Evolutionary conservation across 64 coral and sea anemone genomes (phyloP), one percentile per base, ranked within the genome.

Genomic region (Astreopora myriophthalma): DNA sequence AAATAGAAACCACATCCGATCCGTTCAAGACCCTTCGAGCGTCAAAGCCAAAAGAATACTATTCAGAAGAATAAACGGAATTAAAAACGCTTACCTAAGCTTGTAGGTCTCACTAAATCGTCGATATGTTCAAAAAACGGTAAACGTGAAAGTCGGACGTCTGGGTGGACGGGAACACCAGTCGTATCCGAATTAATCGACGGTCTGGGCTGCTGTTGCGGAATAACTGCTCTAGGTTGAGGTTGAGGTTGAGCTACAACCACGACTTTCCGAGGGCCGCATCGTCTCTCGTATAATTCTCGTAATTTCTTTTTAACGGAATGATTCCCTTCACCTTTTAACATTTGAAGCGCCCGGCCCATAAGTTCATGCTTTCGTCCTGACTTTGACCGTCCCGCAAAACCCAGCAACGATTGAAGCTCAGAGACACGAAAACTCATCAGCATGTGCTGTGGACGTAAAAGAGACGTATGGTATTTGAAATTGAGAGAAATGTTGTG

Each of bases 361-460:
- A 99, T 90, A 17, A 99, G 88, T 69, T 99, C 94, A 22, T 95
- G 94, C 55, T 99, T 99, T 96, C 97, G 82, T 85, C 97, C 97
- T 9, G 97, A 90, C 73, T 99, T 99, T 1, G 97, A 99, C 3
- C 97, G 94, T 83, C 94, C 94, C 52, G 94, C 97, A 93, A 92
- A 99, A 61, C 94, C 97, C 16, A 99, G 61, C 27, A 99, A 72
- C 60, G 79, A 80, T 76, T 99, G 97, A 33, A 99, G 87, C 79
- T 99, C 97, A 7, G 97, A 95, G 48, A 99, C 97, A 17, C 97
- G 94, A 93, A 99, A 99, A 90, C 94, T 90, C 94, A 96, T 94
- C 61, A 99, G 69, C 97, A 99, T 99, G 67, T 99, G 97, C 97
- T 99, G 76, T 67, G 74, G 91, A 20, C n/a, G 39, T 57, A 84